These are phyloP conservation scores for Allygus modestus DNA, from an alignment of 2,888 invertebrate species.

Conservation along the genomic window DNA sequence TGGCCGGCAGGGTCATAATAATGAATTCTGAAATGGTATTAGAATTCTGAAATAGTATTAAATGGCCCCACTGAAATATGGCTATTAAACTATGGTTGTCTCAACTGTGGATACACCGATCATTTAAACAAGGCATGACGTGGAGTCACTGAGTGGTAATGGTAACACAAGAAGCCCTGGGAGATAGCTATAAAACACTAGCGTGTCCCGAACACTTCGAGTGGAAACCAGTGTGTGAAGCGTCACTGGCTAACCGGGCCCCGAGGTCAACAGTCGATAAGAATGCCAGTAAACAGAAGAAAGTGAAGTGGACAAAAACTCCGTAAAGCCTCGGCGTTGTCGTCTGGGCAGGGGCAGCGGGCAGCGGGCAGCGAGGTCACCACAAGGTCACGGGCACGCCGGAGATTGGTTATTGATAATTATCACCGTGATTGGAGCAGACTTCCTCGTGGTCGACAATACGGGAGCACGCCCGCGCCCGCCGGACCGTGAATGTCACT, in stretches of 20 bases:
- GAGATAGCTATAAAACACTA: no score
- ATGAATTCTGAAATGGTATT: no score
- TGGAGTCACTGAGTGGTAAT: not conserved
- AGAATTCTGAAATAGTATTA: no score
- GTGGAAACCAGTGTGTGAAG: slow-evolving; percentile 7
- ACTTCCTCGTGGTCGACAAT: not conserved
- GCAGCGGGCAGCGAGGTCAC: not conserved
- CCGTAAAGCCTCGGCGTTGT: no score
- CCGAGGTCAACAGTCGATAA: not conserved
- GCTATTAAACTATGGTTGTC: no score
- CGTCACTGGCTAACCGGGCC: not conserved
- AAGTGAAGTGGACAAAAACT: slow-evolving; percentile 13
- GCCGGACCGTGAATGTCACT: no score
- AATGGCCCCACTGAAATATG: no score
- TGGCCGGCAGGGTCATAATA: no score
- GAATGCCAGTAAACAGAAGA: slow-evolving; percentile 10
- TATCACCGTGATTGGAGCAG: not conserved
- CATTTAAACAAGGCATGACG: not conserved
- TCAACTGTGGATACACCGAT: no score
- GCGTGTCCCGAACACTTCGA: not conserved
- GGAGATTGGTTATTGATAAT: slow-evolving; percentile 35
- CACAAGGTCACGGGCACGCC: slow-evolving; percentile 17
- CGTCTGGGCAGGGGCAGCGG: not conserved
- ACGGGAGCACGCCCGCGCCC: not conserved
- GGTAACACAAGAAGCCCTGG: not conserved